Percentiles rank a stretch among this genome's conserved stretches.
These are phyloP conservation scores for Drosophila ficusphila DNA, from an alignment of 1,140 invertebrate species.

Conservation along the genomic window DNA sequence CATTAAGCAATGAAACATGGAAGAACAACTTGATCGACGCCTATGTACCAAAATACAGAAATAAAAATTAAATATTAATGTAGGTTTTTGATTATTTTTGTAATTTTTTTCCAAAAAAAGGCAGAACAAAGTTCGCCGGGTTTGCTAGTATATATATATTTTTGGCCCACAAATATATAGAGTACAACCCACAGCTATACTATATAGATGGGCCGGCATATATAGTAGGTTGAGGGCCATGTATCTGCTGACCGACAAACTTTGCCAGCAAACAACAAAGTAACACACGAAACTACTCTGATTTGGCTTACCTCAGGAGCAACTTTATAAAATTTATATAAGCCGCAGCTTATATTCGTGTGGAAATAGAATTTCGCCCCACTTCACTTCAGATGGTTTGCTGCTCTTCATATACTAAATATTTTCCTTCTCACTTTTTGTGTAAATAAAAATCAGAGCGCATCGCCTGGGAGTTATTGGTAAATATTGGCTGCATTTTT, in stretches of 20 bases:
- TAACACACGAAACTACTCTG: constrained; percentile 70
- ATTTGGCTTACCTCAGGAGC: constrained; percentile 34
- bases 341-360: constrained; percentile 41
- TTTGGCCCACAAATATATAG: not conserved
- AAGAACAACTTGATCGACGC: no score
- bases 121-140: no score
- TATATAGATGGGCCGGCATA: not conserved
- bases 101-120: no score
- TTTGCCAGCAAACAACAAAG: constrained; percentile 51
- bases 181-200: constrained; percentile 1
- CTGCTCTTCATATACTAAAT: not conserved
- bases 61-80: no score
- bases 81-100: no score
- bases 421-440: not conserved
- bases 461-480: constrained; percentile 18
- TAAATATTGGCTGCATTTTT: constrained; percentile 25
- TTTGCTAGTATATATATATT: constrained; percentile 11
- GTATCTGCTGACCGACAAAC: constrained; percentile 60
- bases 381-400: not conserved
- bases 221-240: not conserved
- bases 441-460: constrained; percentile 8
- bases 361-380: constrained; percentile 15
- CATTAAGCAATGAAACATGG: no score
- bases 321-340: constrained; percentile 66
- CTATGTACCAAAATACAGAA: no score